These are phyloP conservation scores for Agriotes lineatus DNA, from an alignment of 2,888 invertebrate genomes.

Conservation along the genomic window DNA sequence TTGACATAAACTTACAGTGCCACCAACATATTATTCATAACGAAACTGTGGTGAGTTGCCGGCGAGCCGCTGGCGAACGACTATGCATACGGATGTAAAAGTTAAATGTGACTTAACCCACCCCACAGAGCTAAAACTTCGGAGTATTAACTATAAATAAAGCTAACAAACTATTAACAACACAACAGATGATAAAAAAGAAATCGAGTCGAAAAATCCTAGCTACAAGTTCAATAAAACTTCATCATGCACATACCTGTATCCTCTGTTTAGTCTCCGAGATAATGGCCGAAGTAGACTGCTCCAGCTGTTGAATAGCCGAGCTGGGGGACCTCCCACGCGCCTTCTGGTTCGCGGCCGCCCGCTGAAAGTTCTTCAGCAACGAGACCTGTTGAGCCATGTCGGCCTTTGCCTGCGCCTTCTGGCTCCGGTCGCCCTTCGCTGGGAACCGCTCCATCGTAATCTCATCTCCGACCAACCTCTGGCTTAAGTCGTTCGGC, in stretches of 20 bases:
- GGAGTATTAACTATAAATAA: no score
- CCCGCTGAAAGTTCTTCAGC: constrained; percentile 48
- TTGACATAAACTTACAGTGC: no score
- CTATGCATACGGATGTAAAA: no score
- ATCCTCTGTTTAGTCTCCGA: constrained; percentile 61
- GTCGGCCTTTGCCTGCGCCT: constrained; percentile 35
- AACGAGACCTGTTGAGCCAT: constrained; percentile 14
- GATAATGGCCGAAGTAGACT: constrained; percentile 60
- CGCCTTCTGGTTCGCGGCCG: constrained; percentile 43
- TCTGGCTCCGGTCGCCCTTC: constrained; percentile 18
- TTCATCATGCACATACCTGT: constrained; percentile 62
- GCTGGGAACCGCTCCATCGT: constrained; percentile 22
- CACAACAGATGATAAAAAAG: no score
- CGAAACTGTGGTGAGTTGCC: no score
- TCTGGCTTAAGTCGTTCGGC: constrained; percentile 24
- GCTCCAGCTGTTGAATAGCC: constrained; percentile 61
- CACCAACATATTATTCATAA: no score
- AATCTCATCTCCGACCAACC: constrained; percentile 25
- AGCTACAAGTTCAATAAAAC: no score
- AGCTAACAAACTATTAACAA: no score
- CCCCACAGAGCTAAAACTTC: no score
- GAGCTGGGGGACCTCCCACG: constrained; percentile 49
- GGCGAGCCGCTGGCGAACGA: no score
- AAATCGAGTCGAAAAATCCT: no score
- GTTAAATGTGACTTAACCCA: no score